Evolutionary conservation across 2,113 vertebrate genomes (phyloP), one percentile per base, ranked within the genome.

Genomic region (Bos javanicus): DNA sequence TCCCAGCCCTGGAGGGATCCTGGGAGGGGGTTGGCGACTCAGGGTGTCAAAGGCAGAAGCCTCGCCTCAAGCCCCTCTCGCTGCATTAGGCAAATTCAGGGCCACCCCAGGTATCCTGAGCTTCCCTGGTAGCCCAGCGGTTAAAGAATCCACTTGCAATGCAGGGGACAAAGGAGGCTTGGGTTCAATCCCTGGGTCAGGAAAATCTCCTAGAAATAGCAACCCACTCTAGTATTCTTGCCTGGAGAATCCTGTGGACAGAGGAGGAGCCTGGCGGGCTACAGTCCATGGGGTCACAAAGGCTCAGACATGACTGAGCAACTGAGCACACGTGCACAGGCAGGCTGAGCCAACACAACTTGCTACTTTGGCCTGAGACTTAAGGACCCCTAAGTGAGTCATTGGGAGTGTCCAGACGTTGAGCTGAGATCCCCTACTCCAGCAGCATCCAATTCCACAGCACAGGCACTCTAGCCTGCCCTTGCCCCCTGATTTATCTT

Each of bases 351-450:
- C 48, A 36, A 52, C 7, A 17, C n/a, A 36, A 91, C 7, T 17
- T 16, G 50, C 10, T 80, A 46, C 4, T 26, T 28, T 33, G 60
- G 60, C 23, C 16, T 26, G 33, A 76, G 48, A 85, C 28, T 67
- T 30, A 50, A 23, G 43, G 82, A 59, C 25, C 81, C 19, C 26
- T 8, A 8, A 15, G 33, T 2, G 54, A 76, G n/a, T 52, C 50
- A 25, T 39, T 39, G 74, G 33, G 67, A 78, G 30, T 10, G 1
- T 33, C 36, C 33, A 1, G 16, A 25, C 0, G 0, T 26, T 17
- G 71, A 2, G 43, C 74, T 16, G n/a, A 48, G 76, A 56, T 39
- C 6, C 2, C 21, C 8, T 30, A 8, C 54, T 23, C 46, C 1
- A 11, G 26, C 7, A 82, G 74, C 84, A 26, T 14, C 4, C n/a